These are phyloP conservation scores for Porites divaricata DNA, from an alignment of 92 coral and sea anemone genomes.

Conservation along the genomic window DNA sequence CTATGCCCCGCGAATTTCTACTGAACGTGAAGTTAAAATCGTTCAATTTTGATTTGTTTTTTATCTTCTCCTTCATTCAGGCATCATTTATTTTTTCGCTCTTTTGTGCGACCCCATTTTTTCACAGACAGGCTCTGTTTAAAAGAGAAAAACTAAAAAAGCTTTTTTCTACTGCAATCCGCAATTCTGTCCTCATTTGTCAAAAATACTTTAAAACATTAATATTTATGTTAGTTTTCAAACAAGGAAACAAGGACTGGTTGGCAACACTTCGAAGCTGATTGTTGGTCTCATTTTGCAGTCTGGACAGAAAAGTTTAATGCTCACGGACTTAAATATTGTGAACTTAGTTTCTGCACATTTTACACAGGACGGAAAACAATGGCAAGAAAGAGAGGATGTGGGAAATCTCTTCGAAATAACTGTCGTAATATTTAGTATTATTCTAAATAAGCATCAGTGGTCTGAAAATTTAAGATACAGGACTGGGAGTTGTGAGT, in stretches of 20 bases:
- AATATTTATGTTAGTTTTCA: conserved; percentile 47
- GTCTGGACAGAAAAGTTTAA: neutral
- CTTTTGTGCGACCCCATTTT: neutral
- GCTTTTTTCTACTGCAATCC: conserved; percentile 31
- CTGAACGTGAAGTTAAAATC: neutral
- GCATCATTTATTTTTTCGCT: neutral
- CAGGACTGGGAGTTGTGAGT: neutral
- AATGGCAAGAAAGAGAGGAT: neutral
- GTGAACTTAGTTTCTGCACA: neutral
- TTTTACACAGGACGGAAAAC: neutral
- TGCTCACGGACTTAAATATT: neutral
- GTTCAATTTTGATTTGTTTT: conserved; percentile 18
- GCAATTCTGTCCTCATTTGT: conserved; percentile 51
- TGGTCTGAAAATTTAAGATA: neutral
- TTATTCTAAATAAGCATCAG: neutral
- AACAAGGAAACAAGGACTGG: conserved; percentile 36
- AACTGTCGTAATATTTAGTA: neutral
- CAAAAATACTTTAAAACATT: conserved; percentile 35
- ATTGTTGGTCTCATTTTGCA: conserved; percentile 9
- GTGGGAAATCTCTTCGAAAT: neutral
- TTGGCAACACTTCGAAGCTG: conserved; percentile 31
- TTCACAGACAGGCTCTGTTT: neutral
- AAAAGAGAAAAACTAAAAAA: neutral
- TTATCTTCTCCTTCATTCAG: neutral
- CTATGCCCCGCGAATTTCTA: conserved; percentile 13